Conservation (phyloP, 2,797 vertebrate genomes). For the Malurus splendens region DNA sequence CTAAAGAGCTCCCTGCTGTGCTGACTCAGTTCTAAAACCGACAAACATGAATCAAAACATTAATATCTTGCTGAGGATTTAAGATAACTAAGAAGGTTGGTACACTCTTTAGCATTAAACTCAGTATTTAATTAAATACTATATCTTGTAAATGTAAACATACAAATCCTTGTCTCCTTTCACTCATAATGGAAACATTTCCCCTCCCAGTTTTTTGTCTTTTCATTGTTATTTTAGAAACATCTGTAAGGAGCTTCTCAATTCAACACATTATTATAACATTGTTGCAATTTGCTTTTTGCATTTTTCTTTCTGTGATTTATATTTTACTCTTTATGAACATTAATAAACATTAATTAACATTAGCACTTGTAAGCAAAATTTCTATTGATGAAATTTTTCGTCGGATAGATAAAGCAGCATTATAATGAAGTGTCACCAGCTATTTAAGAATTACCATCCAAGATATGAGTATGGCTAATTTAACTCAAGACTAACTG, state of each 20-base stretch:
- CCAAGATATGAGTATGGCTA: background rate
- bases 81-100: background rate
- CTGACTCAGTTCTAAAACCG: background rate
- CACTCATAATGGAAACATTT: background rate
- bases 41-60: background rate
- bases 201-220: background rate
- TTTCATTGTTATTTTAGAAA: background rate
- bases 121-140: background rate
- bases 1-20: background rate
- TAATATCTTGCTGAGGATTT: background rate
- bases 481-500: background rate
- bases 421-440: background rate
- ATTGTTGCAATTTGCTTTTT: background rate
- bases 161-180: background rate
- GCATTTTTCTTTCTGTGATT: background rate
- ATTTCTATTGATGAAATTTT: background rate
- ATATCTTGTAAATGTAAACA: background rate
- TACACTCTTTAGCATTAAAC: background rate
- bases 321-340: background rate
- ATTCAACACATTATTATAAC: background rate
- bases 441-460: background rate
- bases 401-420: background rate
- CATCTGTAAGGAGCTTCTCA: background rate
- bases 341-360: background rate
- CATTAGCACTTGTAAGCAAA: background rate